These are phyloP conservation scores for Penelope pileata DNA, from an alignment of 2,113 vertebrate species.

Conservation along the genomic window DNA sequence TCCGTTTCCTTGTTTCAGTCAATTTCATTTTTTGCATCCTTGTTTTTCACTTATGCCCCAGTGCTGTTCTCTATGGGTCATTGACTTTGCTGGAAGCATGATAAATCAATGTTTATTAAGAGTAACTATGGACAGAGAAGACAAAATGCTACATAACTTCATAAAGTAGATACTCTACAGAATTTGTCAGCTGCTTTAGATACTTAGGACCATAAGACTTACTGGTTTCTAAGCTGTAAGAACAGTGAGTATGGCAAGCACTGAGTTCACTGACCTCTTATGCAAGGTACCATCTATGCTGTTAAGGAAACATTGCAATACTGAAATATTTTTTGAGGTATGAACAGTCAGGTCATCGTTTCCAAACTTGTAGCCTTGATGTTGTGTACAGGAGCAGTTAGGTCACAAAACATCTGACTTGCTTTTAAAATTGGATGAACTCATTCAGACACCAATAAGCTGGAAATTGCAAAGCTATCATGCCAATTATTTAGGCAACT, in stretches of 20 bases:
- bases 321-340: not conserved
- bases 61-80: slow-evolving; percentile 18
- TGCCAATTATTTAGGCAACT: not conserved
- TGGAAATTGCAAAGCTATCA: not conserved
- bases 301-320: not conserved
- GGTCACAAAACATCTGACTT: not conserved
- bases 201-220: not conserved
- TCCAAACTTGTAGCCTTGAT: not conserved
- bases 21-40: slow-evolving; percentile 14
- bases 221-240: not conserved
- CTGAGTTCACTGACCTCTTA: not conserved
- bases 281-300: not conserved
- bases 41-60: not conserved
- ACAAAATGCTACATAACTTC: slow-evolving; percentile 15
- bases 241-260: not conserved
- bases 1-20: slow-evolving; percentile 21
- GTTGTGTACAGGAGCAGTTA: not conserved
- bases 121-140: not conserved
- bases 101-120: slow-evolving; percentile 40
- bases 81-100: not conserved
- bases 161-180: not conserved
- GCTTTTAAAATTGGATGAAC: not conserved
- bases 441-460: not conserved
- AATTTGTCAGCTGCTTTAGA: not conserved
- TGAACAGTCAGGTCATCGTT: not conserved